Evolutionary conservation across 2,113 vertebrate genomes (phyloP), one percentile per base, ranked within the genome.

Genomic region (Scortum barcoo): DNA sequence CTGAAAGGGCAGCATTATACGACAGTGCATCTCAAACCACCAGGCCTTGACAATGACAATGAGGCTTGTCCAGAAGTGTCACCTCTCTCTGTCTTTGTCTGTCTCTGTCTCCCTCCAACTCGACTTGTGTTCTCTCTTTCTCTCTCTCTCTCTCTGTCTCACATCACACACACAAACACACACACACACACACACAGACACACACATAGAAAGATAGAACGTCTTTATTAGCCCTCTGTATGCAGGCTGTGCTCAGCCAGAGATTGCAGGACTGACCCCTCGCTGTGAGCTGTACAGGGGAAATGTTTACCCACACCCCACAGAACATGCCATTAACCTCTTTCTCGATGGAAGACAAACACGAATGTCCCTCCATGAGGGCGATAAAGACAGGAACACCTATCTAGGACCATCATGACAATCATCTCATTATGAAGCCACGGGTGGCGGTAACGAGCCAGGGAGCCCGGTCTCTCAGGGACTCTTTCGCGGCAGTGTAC

Each of bases 241-340:
- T 92, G 88, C 84, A 85, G 83, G 65, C 88, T 78, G 86, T 48
- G 87, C 88, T 89, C 90, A 79, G 85, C 81, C 80, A 17, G 60
- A 91, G 93, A 93, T 93, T 92, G 93, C 91, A 88, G 91, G 83
- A 86, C 78, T 91, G 91, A 92, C 92, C 91, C 90, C 92, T 86
- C 24, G 79, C 90, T 94, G 93, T 83, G 93, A 90, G 80, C 83
- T 75, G 85, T 88, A 87, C 91, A 69, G 90, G 73, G 91, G 88
- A 92, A 91, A 93, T 91, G 91, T 93, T 93, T 92, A 90, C 90
- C 88, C 88, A 89, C 87, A 89, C 88, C 88, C 82, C 83, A 81
- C 71, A 90, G 92, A 90, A 88, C 89, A 91, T 74, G 88, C 83
- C 86, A 93, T 92, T 94, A 93, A 93, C 92, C 93, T 92, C 83